A percentile compares a stretch with the other conserved stretches of the same genome.
Conservation (phyloP, 2,113 vertebrate species). For the Pygoscelis antarcticus region DNA sequence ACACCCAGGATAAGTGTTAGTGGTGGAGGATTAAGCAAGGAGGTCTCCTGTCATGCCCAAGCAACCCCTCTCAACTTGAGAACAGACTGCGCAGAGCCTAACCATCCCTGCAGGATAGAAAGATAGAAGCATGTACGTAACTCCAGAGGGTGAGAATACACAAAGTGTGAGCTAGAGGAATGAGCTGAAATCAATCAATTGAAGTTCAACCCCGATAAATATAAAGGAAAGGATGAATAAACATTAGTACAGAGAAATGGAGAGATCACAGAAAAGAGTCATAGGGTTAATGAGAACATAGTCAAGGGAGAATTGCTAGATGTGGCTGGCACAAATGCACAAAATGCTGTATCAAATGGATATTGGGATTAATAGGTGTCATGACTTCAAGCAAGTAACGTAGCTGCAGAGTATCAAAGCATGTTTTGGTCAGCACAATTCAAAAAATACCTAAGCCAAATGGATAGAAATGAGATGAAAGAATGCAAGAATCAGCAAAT, state of each 20-base stretch:
- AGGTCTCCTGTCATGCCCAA: not conserved
- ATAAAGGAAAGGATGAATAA: conserved; percentile 37
- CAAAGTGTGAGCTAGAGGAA: not conserved
- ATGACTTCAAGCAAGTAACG: not conserved
- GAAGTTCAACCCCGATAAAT: not conserved
- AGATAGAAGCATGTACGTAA: not conserved
- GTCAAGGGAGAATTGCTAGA: not conserved
- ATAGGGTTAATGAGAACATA: conserved; percentile 18
- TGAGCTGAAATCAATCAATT: not conserved
- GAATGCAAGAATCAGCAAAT: not conserved
- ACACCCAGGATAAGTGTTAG: not conserved
- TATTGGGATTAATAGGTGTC: conserved; percentile 33
- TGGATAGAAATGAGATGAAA: not conserved
- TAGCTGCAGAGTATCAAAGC: not conserved
- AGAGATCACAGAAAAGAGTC: not conserved
- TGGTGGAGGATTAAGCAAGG: not conserved
- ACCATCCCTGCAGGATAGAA: not conserved
- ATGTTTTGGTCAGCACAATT: conserved; percentile 12
- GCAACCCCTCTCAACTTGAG: not conserved
- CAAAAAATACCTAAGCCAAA: not conserved
- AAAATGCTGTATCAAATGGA: not conserved
- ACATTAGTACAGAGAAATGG: not conserved
- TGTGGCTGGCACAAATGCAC: not conserved
- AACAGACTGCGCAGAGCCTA: not conserved
- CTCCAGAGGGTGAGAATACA: not conserved